A percentile compares a stretch with the other conserved stretches of the same genome.
phyloP scores from a whole-genome alignment of 2,113 vertebrate species.

The Osmerus mordax region DNA sequence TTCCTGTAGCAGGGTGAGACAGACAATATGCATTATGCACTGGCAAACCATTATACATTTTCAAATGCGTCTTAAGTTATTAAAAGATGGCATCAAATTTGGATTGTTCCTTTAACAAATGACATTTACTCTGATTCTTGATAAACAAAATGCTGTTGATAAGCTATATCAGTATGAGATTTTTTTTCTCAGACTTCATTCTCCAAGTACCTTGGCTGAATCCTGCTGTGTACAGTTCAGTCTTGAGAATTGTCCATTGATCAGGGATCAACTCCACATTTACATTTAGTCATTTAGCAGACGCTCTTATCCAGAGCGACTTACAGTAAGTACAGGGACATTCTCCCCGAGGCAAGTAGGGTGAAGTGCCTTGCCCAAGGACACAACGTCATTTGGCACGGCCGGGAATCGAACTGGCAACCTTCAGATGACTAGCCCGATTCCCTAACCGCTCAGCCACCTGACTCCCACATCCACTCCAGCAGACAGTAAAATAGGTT shows the following conservation, averaged over 20 bases:
- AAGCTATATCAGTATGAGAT: background rate
- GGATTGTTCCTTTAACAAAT: background rate
- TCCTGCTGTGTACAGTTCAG: background rate
- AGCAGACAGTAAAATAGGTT: background rate
- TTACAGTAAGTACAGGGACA: no score
- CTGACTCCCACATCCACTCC: background rate
- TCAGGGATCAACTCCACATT: background rate
- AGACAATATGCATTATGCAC: slow-evolving; percentile 6
- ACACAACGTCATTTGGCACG: no score
- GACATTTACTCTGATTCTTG: background rate
- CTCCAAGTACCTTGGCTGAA: background rate
- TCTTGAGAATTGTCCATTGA: background rate
- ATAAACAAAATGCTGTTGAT: background rate
- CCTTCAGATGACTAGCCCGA: no score
- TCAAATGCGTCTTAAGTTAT: slow-evolving; percentile 14
- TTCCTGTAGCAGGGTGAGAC: background rate
- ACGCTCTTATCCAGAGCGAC: no score
- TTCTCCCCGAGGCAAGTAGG: no score
- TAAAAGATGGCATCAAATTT: slow-evolving; percentile 15
- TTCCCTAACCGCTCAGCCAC: no score
- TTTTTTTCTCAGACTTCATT: background rate
- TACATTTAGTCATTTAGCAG: no score
- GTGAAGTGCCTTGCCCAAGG: no score
- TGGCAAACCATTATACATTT: slow-evolving; percentile 12
- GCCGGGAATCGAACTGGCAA: no score